Evolutionary conservation across 2,113 vertebrate genomes (phyloP).

Genomic region (Apeltes quadracus): DNA sequence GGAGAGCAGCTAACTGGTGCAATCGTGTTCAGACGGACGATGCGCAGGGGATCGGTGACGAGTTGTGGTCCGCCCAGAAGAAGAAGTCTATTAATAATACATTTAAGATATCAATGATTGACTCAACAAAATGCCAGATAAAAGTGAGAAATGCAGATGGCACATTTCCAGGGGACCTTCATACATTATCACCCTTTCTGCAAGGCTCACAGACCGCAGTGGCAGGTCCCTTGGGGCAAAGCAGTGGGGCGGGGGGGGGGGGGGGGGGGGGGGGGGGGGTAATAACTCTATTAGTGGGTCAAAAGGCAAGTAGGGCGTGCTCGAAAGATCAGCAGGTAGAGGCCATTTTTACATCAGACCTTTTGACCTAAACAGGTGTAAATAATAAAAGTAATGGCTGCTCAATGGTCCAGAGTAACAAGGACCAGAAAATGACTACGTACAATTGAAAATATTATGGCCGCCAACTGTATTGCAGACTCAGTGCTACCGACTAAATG

Average conservation of each 20-base stretch:
- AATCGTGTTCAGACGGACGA: slow-evolving; percentile 47
- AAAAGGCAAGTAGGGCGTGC: neutral
- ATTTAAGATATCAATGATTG: neutral
- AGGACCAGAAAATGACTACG: neutral
- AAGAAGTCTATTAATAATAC: neutral
- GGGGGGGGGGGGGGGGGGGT: neutral
- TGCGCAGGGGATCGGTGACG: slow-evolving; percentile 35
- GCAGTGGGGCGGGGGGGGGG: neutral
- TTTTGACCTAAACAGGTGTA: neutral
- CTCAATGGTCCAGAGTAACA: neutral
- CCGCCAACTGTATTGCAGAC: neutral
- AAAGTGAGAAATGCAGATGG: neutral
- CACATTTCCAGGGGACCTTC: neutral
- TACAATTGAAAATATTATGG: neutral
- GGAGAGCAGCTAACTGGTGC: slow-evolving; percentile 51
- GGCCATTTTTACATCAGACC: neutral
- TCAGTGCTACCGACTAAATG: neutral
- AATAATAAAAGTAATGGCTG: neutral
- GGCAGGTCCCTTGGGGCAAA: neutral
- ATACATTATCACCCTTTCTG: neutral
- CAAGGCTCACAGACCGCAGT: neutral
- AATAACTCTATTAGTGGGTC: neutral
- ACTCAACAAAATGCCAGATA: neutral
- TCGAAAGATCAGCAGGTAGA: neutral
- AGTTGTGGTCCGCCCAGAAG: slow-evolving; percentile 1